Evolutionary conservation across 2,113 vertebrate species (phyloP).

Genomic region (Arvicanthis niloticus): DNA sequence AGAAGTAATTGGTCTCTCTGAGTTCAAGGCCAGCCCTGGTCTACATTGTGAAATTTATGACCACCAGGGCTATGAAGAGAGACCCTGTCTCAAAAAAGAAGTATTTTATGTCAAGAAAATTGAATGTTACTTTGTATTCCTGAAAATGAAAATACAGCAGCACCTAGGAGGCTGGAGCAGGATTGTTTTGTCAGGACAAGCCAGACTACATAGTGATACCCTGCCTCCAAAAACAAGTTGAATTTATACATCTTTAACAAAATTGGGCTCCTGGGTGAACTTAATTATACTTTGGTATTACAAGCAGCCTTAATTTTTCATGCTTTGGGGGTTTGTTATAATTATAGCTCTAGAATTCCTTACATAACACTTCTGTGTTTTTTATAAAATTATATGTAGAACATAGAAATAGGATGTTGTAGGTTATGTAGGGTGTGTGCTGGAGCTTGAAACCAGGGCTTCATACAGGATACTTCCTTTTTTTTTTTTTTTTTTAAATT

Average conservation of each 20-base stretch:
- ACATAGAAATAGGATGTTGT: neutral
- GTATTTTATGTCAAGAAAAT: neutral
- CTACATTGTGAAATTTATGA: neutral
- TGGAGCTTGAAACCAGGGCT: neutral
- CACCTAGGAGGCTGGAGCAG: neutral
- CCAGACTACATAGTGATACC: neutral
- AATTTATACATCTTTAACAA: neutral
- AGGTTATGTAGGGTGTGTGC: neutral
- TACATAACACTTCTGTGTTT: neutral
- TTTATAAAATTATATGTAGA: neutral
- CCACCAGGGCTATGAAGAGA: neutral
- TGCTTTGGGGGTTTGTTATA: neutral
- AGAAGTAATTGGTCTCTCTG: neutral
- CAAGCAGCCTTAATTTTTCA: neutral
- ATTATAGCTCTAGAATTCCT: neutral
- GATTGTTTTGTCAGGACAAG: neutral
- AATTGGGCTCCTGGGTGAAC: neutral
- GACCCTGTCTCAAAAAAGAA: neutral
- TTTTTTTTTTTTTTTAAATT: neutral
- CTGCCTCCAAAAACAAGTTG: neutral
- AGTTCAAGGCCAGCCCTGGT: neutral
- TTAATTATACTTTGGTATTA: neutral
- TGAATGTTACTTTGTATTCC: neutral
- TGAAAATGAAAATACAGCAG: neutral
- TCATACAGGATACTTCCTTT: neutral